Percentiles rank a stretch among this genome's conserved stretches.
Evolutionary conservation across 2,888 invertebrate genomes (phyloP).

Genomic region (Nipponacmea schrenckii): DNA sequence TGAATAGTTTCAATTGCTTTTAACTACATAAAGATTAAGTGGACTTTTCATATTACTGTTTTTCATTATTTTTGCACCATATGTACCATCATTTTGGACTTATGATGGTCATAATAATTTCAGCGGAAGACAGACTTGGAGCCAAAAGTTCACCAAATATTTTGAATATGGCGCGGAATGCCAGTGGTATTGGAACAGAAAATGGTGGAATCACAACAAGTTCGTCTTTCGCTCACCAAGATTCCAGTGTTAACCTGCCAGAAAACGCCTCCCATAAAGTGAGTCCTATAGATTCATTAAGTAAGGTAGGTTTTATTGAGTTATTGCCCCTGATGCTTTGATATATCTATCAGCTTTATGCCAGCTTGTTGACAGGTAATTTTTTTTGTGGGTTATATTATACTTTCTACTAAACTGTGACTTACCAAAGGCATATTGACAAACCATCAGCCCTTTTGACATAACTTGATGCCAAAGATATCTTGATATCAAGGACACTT

Average conservation of each 20-base stretch:
- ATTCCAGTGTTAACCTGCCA: constrained; percentile 41
- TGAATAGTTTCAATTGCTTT: too few species aligned
- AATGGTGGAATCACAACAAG: constrained; percentile 27
- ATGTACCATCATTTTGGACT: neutral
- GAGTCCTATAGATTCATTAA: constrained; percentile 9
- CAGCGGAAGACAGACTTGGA: constrained; percentile 27
- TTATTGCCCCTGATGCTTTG: neutral
- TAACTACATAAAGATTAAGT: too few species aligned
- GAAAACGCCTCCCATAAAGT: constrained; percentile 54
- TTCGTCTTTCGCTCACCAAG: constrained; percentile 32
- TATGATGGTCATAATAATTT: neutral
- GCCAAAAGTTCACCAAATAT: constrained; percentile 56
- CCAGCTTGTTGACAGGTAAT: neutral
- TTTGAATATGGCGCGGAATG: constrained; percentile 19
- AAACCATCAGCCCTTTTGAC: too few species aligned
- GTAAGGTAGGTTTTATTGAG: neutral
- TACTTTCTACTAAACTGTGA: too few species aligned
- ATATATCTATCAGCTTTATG: neutral
- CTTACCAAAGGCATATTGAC: too few species aligned
- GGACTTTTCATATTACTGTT: too few species aligned
- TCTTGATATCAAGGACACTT: too few species aligned
- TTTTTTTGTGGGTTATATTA: too few species aligned
- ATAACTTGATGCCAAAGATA: too few species aligned
- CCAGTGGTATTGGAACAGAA: neutral
- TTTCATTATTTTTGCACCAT: neutral